Evolutionary conservation across 2,797 vertebrate species (phyloP), one percentile per base, ranked within the genome.

Genomic region (Gymnothorax reevesii): DNA sequence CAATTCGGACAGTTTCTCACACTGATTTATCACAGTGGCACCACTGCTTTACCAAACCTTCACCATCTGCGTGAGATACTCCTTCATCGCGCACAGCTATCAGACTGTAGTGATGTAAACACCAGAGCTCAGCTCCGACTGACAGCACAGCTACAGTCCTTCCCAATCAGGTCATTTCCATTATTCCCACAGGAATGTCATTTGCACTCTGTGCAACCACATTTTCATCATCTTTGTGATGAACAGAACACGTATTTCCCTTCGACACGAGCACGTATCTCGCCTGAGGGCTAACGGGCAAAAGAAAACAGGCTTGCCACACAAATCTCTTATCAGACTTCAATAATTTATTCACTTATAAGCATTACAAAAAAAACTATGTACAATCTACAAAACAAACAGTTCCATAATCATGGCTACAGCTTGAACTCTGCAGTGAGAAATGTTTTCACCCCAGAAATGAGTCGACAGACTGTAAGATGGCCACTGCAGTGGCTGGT

Each of bases 381-480:
- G 69, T 59, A 85, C 66, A 85, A 55, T 33, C 12, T 85, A 25
- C 62, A 85, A 79, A 85, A 42, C 33, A 42, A 75, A 85, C 83
- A 73, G 64, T 12, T 84, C 83, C 49, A 55, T 84, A 55, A 71
- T 84, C n/a, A 84, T 42, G 42, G 66, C 62, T 69, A 84, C 83
- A 69, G 10, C 64, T 84, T 55, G 22, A 84, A 54, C 73, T 77
- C 66, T 57, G 62, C 8, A 17, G 54, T 27, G 13, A 27, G 42
- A 92, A 89, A 82, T 92, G 89, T 91, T 92, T 88, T 89, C 88
- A 89, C 79, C 89, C 92, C 57, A 89, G 88, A 84, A 64, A 71
- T 71, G n/a, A 62, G 12, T 42, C 4, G 52, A 64, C 54, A 22
- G 52, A 84, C 83, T 55, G 71, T 66, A 84, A 59, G 60, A 66